These are phyloP conservation scores for Myotis brandtii DNA, from an alignment of 2,113 vertebrate species.

Conservation along the genomic window DNA sequence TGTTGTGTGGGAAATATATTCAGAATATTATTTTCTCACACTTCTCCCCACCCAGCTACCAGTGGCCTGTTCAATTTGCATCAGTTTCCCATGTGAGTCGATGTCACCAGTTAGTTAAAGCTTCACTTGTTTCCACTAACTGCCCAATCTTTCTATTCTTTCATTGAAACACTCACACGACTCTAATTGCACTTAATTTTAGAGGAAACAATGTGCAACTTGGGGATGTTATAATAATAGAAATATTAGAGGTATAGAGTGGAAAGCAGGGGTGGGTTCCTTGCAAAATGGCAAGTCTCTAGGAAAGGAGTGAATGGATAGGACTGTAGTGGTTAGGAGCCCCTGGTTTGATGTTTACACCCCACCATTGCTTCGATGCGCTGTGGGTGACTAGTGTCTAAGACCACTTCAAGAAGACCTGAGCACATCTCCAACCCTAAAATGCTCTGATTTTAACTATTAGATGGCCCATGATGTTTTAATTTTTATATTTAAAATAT, in stretches of 20 bases:
- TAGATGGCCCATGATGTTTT: background rate
- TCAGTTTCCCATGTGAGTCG: background rate
- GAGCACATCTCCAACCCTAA: background rate
- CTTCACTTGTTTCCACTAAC: conserved; percentile 23
- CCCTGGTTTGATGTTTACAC: background rate
- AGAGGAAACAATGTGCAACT: background rate
- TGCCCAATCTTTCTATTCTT: background rate
- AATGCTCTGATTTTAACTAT: conserved; percentile 12
- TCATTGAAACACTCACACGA: background rate
- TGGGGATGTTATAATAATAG: background rate
- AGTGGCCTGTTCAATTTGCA: background rate
- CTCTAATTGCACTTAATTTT: background rate
- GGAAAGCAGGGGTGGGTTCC: background rate
- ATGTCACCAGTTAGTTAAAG: background rate
- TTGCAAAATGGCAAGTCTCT: background rate
- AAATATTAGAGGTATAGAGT: background rate
- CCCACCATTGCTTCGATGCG: background rate
- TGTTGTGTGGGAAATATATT: background rate
- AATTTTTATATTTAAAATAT: background rate
- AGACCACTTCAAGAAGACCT: background rate
- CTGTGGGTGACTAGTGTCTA: background rate
- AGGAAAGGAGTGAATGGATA: background rate
- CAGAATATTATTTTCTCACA: background rate
- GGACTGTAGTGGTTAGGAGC: background rate
- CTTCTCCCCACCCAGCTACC: background rate